A percentile compares a stretch with the other conserved stretches of the same genome.
phyloP scores from a whole-genome alignment of 2,113 vertebrate species.

The Ardeotis arabs region DNA sequence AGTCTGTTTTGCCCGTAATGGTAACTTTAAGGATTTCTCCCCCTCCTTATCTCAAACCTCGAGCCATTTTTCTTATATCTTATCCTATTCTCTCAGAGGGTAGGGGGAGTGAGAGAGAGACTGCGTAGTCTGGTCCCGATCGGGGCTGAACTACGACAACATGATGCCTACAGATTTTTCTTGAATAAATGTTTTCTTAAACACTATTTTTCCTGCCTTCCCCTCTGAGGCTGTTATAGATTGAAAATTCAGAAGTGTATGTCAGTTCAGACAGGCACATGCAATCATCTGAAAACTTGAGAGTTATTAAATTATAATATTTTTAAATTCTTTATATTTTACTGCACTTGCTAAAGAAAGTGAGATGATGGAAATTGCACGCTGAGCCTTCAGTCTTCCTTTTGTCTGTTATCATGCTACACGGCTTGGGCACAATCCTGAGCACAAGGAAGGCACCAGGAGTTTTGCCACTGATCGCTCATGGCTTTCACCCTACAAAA shows the following conservation, averaged over 20 bases:
- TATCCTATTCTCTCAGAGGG: no score
- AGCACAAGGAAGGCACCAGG: not conserved
- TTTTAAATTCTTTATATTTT: not conserved
- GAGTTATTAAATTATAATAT: not conserved
- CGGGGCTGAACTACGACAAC: no score
- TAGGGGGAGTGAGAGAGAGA: no score
- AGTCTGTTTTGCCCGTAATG: no score
- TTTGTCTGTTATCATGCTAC: not conserved
- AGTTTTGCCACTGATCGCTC: not conserved
- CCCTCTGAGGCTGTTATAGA: not conserved
- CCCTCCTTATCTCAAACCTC: no score
- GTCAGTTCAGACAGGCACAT: not conserved
- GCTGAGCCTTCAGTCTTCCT: not conserved
- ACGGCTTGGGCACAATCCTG: not conserved
- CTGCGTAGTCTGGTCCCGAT: no score
- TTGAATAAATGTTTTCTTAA: slow-evolving; percentile 33
- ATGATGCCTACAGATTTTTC: slow-evolving; percentile 35
- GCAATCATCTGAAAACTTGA: not conserved
- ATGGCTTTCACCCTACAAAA: not conserved
- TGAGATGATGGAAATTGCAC: not conserved
- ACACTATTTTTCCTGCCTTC: not conserved
- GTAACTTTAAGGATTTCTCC: no score
- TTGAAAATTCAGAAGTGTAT: not conserved
- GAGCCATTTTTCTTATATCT: no score
- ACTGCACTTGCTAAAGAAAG: not conserved